A percentile compares a stretch with the other conserved stretches of the same genome.
phyloP scores from a whole-genome alignment of 2,888 invertebrate genomes.

The Mimachlamys varia region DNA sequence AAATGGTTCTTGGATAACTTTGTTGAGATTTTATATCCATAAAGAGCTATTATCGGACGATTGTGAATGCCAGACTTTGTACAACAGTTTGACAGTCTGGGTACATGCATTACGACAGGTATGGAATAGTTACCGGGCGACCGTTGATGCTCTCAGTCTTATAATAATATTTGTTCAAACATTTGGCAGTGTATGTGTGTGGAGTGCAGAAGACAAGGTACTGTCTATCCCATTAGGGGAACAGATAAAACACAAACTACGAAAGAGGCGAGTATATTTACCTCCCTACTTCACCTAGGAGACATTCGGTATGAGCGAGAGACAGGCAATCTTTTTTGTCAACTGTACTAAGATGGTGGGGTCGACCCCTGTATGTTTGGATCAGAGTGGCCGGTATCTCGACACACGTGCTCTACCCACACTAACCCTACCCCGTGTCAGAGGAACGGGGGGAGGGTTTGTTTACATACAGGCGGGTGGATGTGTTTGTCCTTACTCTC shows the following conservation, averaged over 20 bases:
- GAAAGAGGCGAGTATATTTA: background rate
- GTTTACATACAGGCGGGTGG: conserved; percentile 1
- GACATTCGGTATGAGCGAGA: background rate
- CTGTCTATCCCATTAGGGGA: conserved; percentile 18
- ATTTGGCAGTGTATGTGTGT: conserved; percentile 15
- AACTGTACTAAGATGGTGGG: conserved; percentile 24
- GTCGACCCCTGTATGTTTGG: conserved; percentile 6
- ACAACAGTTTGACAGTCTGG: background rate
- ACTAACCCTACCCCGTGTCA: background rate
- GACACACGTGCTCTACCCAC: background rate
- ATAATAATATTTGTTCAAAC: conserved; percentile 33
- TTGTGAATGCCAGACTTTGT: background rate
- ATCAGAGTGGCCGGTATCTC: background rate
- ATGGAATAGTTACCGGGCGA: conserved; percentile 17
- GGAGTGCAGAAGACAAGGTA: background rate
- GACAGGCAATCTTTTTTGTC: conserved; percentile 32
- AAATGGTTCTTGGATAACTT: background rate
- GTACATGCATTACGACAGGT: background rate
- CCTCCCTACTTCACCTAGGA: conserved; percentile 14
- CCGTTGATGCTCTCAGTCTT: background rate
- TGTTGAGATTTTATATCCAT: background rate
- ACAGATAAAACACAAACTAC: background rate
- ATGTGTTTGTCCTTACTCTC: background rate
- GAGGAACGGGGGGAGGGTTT: background rate
- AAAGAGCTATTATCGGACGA: background rate